A percentile compares a stretch with the other conserved stretches of the same genome.
These are phyloP conservation scores for Andrena cerasifolii DNA, from an alignment of 1,140 invertebrate species.

Conservation along the genomic window DNA sequence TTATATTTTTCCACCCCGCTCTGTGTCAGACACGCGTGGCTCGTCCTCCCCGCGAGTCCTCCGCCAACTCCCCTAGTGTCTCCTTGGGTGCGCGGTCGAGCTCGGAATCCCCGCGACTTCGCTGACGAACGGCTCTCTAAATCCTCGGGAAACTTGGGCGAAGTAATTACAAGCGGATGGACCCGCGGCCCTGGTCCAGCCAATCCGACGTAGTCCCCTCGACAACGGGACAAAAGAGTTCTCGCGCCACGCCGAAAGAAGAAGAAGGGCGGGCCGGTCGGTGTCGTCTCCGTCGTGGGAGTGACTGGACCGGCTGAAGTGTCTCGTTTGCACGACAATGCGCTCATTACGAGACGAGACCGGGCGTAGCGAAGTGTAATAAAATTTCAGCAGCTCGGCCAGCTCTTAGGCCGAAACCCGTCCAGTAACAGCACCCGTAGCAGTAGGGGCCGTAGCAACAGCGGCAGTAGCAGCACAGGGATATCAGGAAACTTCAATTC, in stretches of 20 bases:
- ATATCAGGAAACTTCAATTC: conserved; percentile 66
- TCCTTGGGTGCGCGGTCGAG: background rate
- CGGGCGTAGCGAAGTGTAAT: conserved; percentile 46
- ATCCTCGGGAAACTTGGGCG: conserved; percentile 11
- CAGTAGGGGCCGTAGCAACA: too few relatives aligned
- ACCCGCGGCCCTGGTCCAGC: background rate
- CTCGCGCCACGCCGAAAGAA: conserved; percentile 5
- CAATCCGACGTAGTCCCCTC: background rate
- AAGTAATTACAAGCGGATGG: conserved; percentile 12
- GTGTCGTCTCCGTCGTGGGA: background rate
- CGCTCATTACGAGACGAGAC: conserved; percentile 57
- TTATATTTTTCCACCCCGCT: conserved; percentile 70
- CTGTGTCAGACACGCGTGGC: conserved; percentile 33
- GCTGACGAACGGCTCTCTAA: background rate
- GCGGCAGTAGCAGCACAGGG: background rate
- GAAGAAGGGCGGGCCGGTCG: background rate
- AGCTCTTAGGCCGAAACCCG: conserved; percentile 41
- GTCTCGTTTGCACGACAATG: conserved; percentile 62
- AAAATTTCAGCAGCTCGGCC: conserved; percentile 49
- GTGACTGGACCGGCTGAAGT: conserved; percentile 25
- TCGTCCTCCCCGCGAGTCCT: conserved; percentile 4
- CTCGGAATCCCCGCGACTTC: background rate
- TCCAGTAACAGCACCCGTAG: background rate
- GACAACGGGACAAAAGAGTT: conserved; percentile 33
- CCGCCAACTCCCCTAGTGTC: background rate